Evolutionary conservation across 1,140 invertebrate species (phyloP).

Genomic region (Calycopis cecrops): DNA sequence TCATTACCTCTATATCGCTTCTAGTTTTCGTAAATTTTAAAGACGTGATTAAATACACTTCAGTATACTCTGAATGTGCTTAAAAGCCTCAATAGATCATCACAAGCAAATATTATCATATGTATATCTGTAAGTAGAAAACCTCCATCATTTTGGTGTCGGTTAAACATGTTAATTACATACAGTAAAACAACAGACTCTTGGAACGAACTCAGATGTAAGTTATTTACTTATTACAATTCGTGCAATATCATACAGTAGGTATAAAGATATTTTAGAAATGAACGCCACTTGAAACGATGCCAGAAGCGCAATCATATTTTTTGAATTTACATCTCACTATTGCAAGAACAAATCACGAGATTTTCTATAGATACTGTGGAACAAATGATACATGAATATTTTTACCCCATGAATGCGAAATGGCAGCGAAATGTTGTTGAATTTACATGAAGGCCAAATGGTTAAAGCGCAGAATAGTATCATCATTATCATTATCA

Average conservation of each 20-base stretch:
- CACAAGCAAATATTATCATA: too few species aligned
- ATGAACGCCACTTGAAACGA: background rate
- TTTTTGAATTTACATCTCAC: background rate
- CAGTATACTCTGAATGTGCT: too few species aligned
- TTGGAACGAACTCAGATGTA: too few species aligned
- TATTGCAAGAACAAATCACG: background rate
- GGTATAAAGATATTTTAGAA: background rate
- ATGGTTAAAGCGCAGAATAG: background rate
- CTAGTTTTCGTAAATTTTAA: too few species aligned
- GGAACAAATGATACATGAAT: background rate
- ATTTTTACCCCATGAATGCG: background rate
- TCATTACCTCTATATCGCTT: too few species aligned
- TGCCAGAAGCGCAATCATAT: slow-evolving; percentile 3
- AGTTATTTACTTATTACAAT: slow-evolving; percentile 7
- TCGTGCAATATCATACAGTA: background rate
- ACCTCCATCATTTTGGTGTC: too few species aligned
- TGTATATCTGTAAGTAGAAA: too few species aligned
- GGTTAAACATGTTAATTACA: too few species aligned
- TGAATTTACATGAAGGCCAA: background rate
- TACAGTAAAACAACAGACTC: too few species aligned
- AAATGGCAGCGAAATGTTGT: slow-evolving; percentile 2
- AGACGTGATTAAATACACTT: too few species aligned
- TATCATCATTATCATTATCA: slow-evolving; percentile 8
- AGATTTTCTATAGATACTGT: background rate
- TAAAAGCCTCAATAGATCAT: too few species aligned